Evolutionary conservation across 2,888 invertebrate species (phyloP), one percentile per base, ranked within the genome.

Genomic region (Flexamia atlantica): DNA sequence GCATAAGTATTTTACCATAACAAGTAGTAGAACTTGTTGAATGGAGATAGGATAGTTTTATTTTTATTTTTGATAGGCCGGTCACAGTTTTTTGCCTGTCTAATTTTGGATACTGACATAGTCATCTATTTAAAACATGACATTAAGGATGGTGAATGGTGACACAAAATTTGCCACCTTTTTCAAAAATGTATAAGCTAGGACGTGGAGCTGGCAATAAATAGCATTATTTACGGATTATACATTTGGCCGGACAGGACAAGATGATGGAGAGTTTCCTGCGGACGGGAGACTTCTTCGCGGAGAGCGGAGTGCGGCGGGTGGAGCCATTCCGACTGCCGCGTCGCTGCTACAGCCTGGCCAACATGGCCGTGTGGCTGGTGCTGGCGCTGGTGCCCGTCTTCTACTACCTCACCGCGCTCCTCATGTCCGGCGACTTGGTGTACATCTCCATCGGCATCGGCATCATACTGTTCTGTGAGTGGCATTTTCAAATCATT

Each of bases 251-350:
- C 90, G 90, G 14, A n/a, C 90, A 95, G 95, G 96, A 96, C 89
- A 93, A 93, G 90, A 91, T 95, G 92, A 92, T 93, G 88, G 95
- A 95, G 25, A 95, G 95, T 85, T 96, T 95, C 89, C 87, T 93
- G 23, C 92, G 94, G 88, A 95, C 95, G 1, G 97, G 97, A 17
- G 95, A 96, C 89, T 97, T 96, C 90, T 96, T 96, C 90, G 90
- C 92, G 80, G 94, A 94, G 68, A 96, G 96, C 5, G 96, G 95
- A 3, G 92, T 95, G 7, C 91, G 93, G 86, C 92, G 93, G 88
- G 91, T 94, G 28, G 93, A 93, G 72, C 90, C 92, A 0, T 93
- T 94, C 87, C 90, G 90, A 79, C 88, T 93, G 30, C 89, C 92
- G 10, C 93, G 93, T 46, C 92, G 96, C 76, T 90, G 93, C 42